Percentiles rank a stretch among this genome's conserved stretches.
These are phyloP conservation scores for Zingel zingel DNA, from an alignment of 2,113 vertebrate genomes.

Conservation along the genomic window DNA sequence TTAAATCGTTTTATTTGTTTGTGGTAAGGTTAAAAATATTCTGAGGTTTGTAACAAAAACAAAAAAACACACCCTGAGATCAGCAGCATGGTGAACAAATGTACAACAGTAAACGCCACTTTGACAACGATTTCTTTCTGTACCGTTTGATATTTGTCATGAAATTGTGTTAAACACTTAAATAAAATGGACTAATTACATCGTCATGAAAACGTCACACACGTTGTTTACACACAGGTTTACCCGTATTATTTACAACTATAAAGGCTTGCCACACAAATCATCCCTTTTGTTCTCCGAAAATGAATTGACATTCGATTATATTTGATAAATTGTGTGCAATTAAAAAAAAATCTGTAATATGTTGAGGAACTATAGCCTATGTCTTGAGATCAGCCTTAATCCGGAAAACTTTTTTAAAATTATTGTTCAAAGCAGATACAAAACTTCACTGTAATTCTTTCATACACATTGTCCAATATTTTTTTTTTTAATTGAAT, in stretches of 20 bases:
- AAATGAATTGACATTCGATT: background rate
- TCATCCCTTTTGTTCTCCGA: background rate
- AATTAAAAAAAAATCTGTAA: background rate
- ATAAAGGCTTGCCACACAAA: background rate
- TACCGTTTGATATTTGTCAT: background rate
- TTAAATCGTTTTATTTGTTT: slow-evolving; percentile 59
- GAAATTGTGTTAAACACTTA: background rate
- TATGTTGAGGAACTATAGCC: background rate
- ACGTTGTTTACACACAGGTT: background rate
- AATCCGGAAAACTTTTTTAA: background rate
- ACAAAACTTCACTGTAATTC: background rate
- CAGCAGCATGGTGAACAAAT: slow-evolving; percentile 29
- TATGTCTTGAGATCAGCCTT: background rate
- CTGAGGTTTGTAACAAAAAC: slow-evolving; percentile 39
- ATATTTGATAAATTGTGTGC: background rate
- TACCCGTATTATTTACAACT: background rate
- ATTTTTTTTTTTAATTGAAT: background rate
- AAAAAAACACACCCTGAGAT: slow-evolving; percentile 9
- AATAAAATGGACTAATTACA: background rate
- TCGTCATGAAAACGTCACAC: background rate
- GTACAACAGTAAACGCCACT: background rate
- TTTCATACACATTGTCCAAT: background rate
- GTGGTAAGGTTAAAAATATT: slow-evolving; percentile 53
- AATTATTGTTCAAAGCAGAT: background rate
- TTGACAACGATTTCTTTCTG: background rate